These are phyloP conservation scores for Crotalus horridus DNA, from an alignment of 2,113 vertebrate species.

Conservation along the genomic window DNA sequence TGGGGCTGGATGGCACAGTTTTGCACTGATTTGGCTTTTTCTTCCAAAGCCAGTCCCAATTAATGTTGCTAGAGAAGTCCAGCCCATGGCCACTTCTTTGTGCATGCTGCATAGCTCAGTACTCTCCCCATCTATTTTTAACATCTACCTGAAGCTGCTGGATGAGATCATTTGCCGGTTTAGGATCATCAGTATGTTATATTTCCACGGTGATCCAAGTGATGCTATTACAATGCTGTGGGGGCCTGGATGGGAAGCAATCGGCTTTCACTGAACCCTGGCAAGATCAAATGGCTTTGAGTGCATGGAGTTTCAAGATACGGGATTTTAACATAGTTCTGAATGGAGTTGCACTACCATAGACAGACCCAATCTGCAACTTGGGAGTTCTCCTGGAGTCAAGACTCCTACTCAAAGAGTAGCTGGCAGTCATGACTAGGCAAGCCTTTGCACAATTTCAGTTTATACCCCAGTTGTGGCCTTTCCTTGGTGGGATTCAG, in stretches of 20 bases:
- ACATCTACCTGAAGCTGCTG: neutral
- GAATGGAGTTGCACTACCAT: neutral
- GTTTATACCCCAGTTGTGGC: neutral
- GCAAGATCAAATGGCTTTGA: neutral
- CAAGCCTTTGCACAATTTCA: neutral
- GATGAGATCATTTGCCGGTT: neutral
- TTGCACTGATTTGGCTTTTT: neutral
- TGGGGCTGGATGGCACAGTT: neutral
- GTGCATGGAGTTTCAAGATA: neutral
- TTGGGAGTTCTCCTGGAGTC: neutral
- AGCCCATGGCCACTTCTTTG: neutral
- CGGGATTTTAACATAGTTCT: neutral
- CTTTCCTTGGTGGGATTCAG: neutral
- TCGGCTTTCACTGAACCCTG: neutral
- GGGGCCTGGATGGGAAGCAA: neutral
- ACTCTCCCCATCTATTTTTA: neutral
- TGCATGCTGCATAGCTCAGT: neutral
- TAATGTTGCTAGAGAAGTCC: neutral
- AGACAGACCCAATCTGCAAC: neutral
- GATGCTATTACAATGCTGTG: neutral
- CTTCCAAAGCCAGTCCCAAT: neutral
- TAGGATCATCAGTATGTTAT: neutral
- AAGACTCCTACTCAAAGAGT: neutral
- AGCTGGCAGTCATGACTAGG: neutral
- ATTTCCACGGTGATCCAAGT: neutral